phyloP scores from a whole-genome alignment of 2,888 invertebrate genomes.

The Empis stercorea region DNA sequence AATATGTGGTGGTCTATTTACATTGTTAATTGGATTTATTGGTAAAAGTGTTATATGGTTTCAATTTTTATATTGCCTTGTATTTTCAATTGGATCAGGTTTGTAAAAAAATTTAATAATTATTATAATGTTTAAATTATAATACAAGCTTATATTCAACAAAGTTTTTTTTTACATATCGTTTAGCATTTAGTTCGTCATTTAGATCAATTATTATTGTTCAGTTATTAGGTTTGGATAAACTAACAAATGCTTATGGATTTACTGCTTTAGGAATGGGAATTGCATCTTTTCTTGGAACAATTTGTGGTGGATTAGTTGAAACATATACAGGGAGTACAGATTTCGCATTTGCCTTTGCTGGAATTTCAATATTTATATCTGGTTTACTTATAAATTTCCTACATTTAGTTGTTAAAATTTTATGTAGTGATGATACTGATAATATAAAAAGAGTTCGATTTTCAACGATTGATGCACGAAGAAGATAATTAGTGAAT shows the following conservation, averaged over 20 bases:
- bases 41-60: slow-evolving; percentile 16
- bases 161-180: no score
- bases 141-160: no score
- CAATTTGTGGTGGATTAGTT: slow-evolving; percentile 32
- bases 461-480: no score
- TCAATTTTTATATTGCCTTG: slow-evolving; percentile 4
- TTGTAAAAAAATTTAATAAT: background rate
- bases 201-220: slow-evolving; percentile 65
- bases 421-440: no score
- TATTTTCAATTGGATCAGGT: slow-evolving; percentile 5
- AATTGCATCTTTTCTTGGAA: slow-evolving; percentile 53
- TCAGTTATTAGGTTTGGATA: slow-evolving; percentile 60
- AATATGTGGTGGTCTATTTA: slow-evolving; percentile 36
- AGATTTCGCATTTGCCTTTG: slow-evolving; percentile 20
- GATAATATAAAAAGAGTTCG: no score
- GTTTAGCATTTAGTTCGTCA: slow-evolving; percentile 61
- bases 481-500: no score
- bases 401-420: no score
- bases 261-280: slow-evolving; percentile 63
- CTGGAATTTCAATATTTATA: slow-evolving; percentile 22
- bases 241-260: slow-evolving; percentile 68
- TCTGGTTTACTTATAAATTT: slow-evolving; percentile 17
- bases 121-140: no score
- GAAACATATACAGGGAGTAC: slow-evolving; percentile 17
- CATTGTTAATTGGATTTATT: slow-evolving; percentile 48